Base-by-base conservation (phyloP, 2,113 vertebrate species). In the Nibea coibor region DNA sequence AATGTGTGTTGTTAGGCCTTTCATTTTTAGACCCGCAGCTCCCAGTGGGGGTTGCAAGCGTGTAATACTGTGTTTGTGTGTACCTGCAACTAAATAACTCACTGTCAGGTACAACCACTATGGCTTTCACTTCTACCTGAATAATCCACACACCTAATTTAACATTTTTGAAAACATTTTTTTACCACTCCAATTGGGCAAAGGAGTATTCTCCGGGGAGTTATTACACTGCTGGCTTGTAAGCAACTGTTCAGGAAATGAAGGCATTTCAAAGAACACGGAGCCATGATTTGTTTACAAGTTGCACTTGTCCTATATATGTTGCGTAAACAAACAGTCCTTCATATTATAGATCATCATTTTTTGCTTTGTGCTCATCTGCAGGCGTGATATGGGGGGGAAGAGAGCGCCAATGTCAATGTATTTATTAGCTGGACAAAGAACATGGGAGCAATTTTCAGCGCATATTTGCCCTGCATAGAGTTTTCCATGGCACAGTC, bases 21-120 rank as follows among this genome's bases (percentile, higher is more conserved):
- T 95, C 95, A 95, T 95, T 95, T 95, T 93, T 95, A 94, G 94
- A 92, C 87, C 87, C 73, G 82, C 74, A 56, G 73, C 86, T 95
- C 94, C 94, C 94, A 87, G 82, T 85, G 93, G 93, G 92, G 87
- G 82, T 92, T 94, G 93, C 92, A 92, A 92, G 89, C 81, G 48
- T 93, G 93, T 92, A 94, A 94, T 90, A 86, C 85, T 83, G 89
- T 93, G 88, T 93, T 92, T 93, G 90, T 94, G 89, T 91, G 87
- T 91, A 87, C 85, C 84, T 89, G 88, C 86, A 89, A 91, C 90
- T 81, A 94, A 94, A 94, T 95, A 95, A 94, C 85, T 95, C 91
- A 93, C 92, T 94, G 92, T 95, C 93, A 94, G 87, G 78, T 73
- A 74, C 82, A 91, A 84, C 80, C 87, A 85, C 86, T 86, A 83